These are phyloP conservation scores for Cryptotis parvus DNA, from an alignment of 2,113 vertebrate genomes.

Conservation along the genomic window DNA sequence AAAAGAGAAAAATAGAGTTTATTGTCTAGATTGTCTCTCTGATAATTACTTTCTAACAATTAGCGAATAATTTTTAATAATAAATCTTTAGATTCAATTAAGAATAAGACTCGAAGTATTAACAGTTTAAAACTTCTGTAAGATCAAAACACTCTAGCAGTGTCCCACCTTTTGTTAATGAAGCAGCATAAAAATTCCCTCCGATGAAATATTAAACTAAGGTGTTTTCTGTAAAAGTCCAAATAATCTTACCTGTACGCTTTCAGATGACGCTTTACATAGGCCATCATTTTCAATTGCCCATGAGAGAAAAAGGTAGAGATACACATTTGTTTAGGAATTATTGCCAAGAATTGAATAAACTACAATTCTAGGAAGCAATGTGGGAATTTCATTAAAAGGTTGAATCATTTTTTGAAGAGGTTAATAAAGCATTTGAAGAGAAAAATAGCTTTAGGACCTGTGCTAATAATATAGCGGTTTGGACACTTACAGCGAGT, in stretches of 20 bases:
- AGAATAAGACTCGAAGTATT: neutral
- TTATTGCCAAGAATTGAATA: constrained; percentile 35
- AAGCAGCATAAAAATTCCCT: constrained; percentile 26
- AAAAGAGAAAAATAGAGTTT: neutral
- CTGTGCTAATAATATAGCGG: neutral
- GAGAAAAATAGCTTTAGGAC: neutral
- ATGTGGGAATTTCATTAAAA: neutral
- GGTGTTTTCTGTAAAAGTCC: neutral
- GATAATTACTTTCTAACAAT: neutral
- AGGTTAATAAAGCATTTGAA: constrained; percentile 39
- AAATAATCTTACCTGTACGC: constrained; percentile 33
- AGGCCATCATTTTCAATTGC: constrained; percentile 17
- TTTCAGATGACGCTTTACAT: neutral
- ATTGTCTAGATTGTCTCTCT: neutral
- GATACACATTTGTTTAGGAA: constrained; percentile 1
- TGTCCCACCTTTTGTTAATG: constrained; percentile 6
- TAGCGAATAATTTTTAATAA: constrained; percentile 33
- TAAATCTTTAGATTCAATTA: neutral
- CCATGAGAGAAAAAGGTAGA: neutral
- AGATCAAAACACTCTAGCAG: constrained; percentile 32
- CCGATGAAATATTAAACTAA: constrained; percentile 48
- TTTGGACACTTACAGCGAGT: neutral
- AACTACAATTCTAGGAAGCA: neutral
- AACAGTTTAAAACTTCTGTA: constrained; percentile 37
- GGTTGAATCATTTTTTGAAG: neutral